A percentile compares a stretch with the other conserved stretches of the same genome.
Evolutionary conservation across 2,113 vertebrate species (phyloP).

Genomic region (Oceanites oceanicus): DNA sequence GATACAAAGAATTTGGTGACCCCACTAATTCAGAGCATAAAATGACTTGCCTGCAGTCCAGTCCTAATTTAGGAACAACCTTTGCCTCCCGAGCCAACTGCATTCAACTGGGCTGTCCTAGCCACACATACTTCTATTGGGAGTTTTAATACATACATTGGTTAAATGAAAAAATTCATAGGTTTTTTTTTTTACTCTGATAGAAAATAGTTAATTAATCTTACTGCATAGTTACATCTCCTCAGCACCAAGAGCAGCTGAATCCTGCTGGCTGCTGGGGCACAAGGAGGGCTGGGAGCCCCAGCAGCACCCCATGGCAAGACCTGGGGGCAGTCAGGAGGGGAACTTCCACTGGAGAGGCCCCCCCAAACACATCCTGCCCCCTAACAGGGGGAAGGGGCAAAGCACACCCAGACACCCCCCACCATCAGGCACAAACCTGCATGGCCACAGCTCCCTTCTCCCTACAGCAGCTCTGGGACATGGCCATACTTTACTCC

Average conservation of each 20-base stretch:
- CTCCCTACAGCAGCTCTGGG: too few relatives aligned
- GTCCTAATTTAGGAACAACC: constrained; percentile 21
- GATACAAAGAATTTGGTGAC: constrained; percentile 6
- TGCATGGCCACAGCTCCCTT: neutral
- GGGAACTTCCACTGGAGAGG: neutral
- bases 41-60: neutral
- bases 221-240: neutral
- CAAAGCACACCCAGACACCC: neutral
- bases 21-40: constrained; percentile 4
- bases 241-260: neutral
- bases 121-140: neutral
- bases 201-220: too few relatives aligned
- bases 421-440: neutral
- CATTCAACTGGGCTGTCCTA: neutral
- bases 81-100: neutral
- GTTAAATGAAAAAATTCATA: neutral
- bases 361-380: neutral
- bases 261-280: neutral
- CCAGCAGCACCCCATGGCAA: neutral
- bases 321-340: neutral
- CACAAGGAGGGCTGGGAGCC: neutral
- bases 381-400: neutral
- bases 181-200: too few relatives aligned
- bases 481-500: rapidly evolving
- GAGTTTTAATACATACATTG: neutral